Conservation (phyloP, 2,888 invertebrate species). For the Polydrusus tereticollis region DNA sequence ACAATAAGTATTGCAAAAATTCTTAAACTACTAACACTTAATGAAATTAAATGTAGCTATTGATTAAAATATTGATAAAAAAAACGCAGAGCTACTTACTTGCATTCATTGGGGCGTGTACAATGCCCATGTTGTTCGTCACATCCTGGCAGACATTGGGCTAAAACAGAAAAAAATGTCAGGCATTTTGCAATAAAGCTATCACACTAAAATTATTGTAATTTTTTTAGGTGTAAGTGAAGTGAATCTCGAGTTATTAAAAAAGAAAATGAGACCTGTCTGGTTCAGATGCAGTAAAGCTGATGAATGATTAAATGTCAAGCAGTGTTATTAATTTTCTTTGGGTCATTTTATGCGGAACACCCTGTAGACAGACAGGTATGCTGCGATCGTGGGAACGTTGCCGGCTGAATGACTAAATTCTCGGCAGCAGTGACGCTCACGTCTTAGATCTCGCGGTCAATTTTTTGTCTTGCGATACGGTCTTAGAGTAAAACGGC, state of each 20-base stretch:
- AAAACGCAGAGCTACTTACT: constrained; percentile 79
- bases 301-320: constrained; percentile 45
- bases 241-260: not conserved
- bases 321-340: constrained; percentile 43
- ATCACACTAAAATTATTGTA: not conserved
- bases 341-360: constrained; percentile 47
- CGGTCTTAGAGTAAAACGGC: too few species aligned
- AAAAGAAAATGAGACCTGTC: constrained; percentile 5
- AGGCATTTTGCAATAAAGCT: constrained; percentile 4
- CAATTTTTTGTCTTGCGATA: constrained; percentile 64
- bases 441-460: constrained; percentile 67
- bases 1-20: not conserved
- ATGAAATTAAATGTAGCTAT: not conserved
- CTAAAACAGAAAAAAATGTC: constrained; percentile 74
- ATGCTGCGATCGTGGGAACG: constrained; percentile 67
- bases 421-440: constrained; percentile 65
- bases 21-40: not conserved
- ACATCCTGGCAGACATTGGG: constrained; percentile 94
- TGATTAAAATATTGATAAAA: not conserved
- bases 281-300: constrained; percentile 5
- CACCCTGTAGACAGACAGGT: constrained; percentile 66
- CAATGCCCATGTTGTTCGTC: constrained; percentile 92
- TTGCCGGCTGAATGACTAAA: constrained; percentile 62
- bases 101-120: constrained; percentile 93
- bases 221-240: not conserved